phyloP scores from a whole-genome alignment of 2,113 vertebrate genomes.

The Nothocercus nigrocapillus region DNA sequence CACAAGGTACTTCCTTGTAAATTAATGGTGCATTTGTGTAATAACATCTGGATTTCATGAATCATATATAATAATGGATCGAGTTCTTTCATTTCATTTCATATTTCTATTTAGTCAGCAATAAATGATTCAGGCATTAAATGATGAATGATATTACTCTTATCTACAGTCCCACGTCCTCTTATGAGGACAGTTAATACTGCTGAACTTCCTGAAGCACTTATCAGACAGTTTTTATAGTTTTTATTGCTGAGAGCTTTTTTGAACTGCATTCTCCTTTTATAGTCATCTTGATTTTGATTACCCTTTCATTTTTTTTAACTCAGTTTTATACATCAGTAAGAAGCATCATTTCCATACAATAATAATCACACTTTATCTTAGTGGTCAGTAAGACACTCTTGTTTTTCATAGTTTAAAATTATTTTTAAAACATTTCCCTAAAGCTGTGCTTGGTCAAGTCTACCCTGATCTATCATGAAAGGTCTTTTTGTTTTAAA shows the following conservation, averaged over 20 bases:
- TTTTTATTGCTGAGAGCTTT: background rate
- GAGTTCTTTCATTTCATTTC: background rate
- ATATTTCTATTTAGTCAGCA: constrained; percentile 19
- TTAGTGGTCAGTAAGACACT: background rate
- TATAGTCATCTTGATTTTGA: background rate
- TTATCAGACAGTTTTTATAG: background rate
- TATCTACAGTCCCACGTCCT: background rate
- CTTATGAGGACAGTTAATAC: background rate
- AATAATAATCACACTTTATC: background rate
- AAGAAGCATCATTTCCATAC: background rate
- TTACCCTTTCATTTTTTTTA: background rate
- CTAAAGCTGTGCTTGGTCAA: accelerated
- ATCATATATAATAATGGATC: background rate
- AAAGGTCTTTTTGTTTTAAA: background rate
- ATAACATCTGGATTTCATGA: background rate
- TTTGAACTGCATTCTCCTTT: background rate
- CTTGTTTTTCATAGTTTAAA: background rate
- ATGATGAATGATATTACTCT: constrained; percentile 12
- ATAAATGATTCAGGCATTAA: background rate
- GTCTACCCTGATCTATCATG: background rate
- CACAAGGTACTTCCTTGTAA: background rate
- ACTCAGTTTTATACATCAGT: background rate
- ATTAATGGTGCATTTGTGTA: background rate
- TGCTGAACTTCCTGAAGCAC: background rate
- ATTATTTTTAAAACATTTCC: background rate